Evolutionary conservation across 2,113 vertebrate species (phyloP).

Genomic region (Podarcis cretensis): DNA sequence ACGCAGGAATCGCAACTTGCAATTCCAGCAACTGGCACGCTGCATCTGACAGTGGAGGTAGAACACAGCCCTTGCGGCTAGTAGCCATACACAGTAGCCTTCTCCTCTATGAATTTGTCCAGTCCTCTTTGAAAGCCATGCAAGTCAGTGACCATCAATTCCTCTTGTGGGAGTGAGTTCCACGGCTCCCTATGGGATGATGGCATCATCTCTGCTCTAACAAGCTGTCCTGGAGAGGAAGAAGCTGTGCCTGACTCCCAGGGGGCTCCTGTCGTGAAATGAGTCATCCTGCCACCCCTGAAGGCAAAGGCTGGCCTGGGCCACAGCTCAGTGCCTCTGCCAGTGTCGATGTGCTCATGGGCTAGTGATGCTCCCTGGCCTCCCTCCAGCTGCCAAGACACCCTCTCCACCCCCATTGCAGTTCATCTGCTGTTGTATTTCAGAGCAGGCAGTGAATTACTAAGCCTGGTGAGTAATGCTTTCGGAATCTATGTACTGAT

Average conservation of each 20-base stretch:
- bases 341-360: background rate
- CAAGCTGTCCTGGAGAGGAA: background rate
- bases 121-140: no score
- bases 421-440: slow-evolving; percentile 39
- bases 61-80: no score
- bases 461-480: slow-evolving; percentile 23
- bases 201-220: background rate
- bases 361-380: slow-evolving; percentile 12
- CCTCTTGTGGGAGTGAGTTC: no score
- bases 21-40: no score
- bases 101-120: no score
- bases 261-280: background rate
- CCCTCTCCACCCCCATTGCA: background rate
- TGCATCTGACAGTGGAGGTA: no score
- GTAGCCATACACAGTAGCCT: no score
- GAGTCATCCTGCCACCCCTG: background rate
- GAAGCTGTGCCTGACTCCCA: background rate
- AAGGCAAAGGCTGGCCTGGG: background rate
- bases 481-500: background rate
- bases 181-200: no score
- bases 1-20: no score
- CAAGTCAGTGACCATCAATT: no score
- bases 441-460: slow-evolving; percentile 40
- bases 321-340: background rate
- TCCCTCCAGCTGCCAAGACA: slow-evolving; percentile 1